phyloP scores from a whole-genome alignment of 1,140 invertebrate species.

The Sinonovacula constricta region DNA sequence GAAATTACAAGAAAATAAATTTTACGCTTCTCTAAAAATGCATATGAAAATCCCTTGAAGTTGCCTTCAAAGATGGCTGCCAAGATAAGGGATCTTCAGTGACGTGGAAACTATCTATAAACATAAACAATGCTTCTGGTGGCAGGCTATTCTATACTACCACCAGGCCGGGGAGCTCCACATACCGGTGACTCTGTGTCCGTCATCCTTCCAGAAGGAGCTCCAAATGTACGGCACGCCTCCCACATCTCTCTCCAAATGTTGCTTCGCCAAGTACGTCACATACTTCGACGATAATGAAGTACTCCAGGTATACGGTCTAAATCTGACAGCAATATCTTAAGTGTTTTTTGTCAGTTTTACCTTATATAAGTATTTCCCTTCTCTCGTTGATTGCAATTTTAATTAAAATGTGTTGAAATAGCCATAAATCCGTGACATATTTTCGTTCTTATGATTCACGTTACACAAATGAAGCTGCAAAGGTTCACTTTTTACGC shows the following conservation, averaged over 20 bases:
- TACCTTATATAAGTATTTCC: not conserved
- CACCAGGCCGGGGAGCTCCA: conserved; percentile 64
- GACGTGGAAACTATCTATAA: too few relatives aligned
- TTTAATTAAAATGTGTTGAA: not conserved
- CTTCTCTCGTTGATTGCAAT: not conserved
- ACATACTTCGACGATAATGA: conserved; percentile 24
- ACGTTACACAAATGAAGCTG: not conserved
- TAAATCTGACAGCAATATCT: not conserved
- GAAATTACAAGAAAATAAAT: too few relatives aligned
- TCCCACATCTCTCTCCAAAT: conserved; percentile 53
- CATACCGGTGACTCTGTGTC: conserved; percentile 59
- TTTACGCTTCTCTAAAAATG: too few relatives aligned
- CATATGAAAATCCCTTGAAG: too few relatives aligned
- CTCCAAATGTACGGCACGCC: conserved; percentile 66
- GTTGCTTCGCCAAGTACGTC: conserved; percentile 57
- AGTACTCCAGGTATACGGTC: conserved; percentile 7
- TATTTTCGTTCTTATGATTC: not conserved
- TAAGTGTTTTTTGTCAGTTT: not conserved
- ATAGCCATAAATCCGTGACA: not conserved
- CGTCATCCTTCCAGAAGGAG: conserved; percentile 60
- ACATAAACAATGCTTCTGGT: too few relatives aligned
- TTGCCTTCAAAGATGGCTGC: too few relatives aligned
- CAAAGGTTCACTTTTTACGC: not conserved
- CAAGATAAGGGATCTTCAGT: too few relatives aligned
- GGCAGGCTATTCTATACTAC: conserved; percentile 59